Evolutionary conservation across 2,888 invertebrate genomes (phyloP).

Genomic region (Lasioglossum lativentre): DNA sequence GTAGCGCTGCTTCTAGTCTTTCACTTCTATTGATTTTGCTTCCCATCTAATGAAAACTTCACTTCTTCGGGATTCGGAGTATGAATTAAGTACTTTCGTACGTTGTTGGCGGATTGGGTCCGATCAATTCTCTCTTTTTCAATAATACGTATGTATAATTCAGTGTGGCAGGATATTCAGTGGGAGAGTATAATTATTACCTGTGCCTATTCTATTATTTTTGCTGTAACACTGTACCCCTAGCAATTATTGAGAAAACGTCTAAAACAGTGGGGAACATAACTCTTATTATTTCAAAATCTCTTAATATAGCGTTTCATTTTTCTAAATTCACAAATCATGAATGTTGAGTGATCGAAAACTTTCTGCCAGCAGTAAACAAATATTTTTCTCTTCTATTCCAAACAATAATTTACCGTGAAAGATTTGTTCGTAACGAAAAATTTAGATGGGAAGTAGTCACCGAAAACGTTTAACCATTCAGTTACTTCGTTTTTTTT

Average conservation of each 20-base stretch:
- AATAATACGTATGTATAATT: not conserved
- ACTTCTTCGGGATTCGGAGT: no score
- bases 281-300: no score
- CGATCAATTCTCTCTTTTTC: not conserved
- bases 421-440: not conserved
- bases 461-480: constrained; percentile 40
- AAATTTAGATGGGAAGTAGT: constrained; percentile 49
- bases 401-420: not conserved
- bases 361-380: not conserved
- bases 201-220: no score
- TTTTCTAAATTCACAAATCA: not conserved
- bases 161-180: not conserved
- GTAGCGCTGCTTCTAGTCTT: constrained; percentile 78
- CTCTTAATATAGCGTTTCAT: not conserved
- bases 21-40: constrained; percentile 53
- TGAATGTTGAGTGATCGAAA: not conserved
- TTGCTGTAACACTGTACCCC: no score
- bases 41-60: constrained; percentile 22
- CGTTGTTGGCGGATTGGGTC: not conserved
- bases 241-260: no score
- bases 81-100: not conserved
- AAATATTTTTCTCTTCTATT: not conserved
- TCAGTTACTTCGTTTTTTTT: constrained; percentile 55
- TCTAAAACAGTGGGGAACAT: no score
- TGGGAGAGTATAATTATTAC: not conserved